A percentile compares a stretch with the other conserved stretches of the same genome.
Conservation (phyloP, 2,888 invertebrate species). For the Kuschelorhynchus macadamiae region DNA sequence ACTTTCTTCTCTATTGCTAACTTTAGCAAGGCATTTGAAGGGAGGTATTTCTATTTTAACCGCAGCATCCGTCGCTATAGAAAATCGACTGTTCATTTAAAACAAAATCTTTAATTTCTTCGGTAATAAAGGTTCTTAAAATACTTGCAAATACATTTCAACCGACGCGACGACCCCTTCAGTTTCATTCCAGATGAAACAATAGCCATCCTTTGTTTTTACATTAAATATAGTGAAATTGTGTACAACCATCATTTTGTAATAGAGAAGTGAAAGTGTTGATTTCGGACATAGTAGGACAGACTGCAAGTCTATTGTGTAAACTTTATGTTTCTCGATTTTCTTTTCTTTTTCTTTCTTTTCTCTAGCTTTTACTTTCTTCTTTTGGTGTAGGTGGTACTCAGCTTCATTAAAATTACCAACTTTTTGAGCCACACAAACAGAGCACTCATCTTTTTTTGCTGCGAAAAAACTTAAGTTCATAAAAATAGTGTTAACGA, state of each 20-base stretch:
- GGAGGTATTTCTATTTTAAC: not conserved
- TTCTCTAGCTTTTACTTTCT: slow-evolving; percentile 31
- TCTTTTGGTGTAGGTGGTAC: slow-evolving; percentile 21
- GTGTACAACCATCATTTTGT: slow-evolving; percentile 21
- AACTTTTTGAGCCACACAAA: slow-evolving; percentile 3
- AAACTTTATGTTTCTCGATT: slow-evolving; percentile 23
- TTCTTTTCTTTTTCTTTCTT: slow-evolving; percentile 18
- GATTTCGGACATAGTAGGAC: slow-evolving; percentile 23
- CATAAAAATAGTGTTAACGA: slow-evolving; percentile 30
- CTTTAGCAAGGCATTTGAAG: slow-evolving; percentile 1
- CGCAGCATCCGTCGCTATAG: slow-evolving; percentile 1
- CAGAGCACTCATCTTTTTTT: slow-evolving; percentile 18
- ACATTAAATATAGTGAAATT: slow-evolving; percentile 42
- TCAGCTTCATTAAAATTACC: slow-evolving; percentile 16
- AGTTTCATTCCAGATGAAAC: slow-evolving; percentile 27
- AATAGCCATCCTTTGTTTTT: slow-evolving; percentile 24
- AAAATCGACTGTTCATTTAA: slow-evolving; percentile 13
- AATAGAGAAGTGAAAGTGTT: slow-evolving; percentile 20
- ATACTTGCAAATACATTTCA: slow-evolving; percentile 30
- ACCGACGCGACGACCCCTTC: slow-evolving; percentile 10
- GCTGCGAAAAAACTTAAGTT: slow-evolving; percentile 26
- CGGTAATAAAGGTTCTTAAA: slow-evolving; percentile 15
- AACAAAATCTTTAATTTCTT: slow-evolving; percentile 5
- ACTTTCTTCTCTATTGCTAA: slow-evolving; percentile 1
- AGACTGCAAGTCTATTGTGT: slow-evolving; percentile 25